phyloP scores from a whole-genome alignment of 2,888 invertebrate genomes.

The Amphipyra tragopoginis region DNA sequence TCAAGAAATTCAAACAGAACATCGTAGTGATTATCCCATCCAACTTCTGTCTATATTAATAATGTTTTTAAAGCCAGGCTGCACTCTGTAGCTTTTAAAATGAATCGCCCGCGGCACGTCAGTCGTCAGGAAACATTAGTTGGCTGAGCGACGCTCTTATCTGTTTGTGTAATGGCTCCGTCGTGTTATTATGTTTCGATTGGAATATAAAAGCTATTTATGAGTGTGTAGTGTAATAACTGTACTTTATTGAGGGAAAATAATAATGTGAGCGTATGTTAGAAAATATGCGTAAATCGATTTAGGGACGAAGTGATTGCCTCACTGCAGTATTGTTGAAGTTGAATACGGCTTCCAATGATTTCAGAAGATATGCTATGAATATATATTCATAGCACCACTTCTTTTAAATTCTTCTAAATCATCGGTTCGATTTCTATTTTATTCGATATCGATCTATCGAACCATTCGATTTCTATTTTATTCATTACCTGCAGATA shows the following conservation, averaged over 20 bases:
- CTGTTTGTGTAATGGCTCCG: constrained; percentile 27
- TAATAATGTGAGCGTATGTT: constrained; percentile 17
- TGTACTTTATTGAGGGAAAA: constrained; percentile 36
- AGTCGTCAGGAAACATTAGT: constrained; percentile 45
- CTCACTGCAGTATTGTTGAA: background rate
- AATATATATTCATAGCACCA: too few species aligned
- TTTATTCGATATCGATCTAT: too few species aligned
- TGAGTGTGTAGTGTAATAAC: constrained; percentile 26
- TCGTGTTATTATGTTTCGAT: constrained; percentile 29
- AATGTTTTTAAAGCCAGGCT: background rate
- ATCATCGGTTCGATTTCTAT: too few species aligned
- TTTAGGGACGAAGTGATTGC: constrained; percentile 12
- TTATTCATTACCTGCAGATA: too few species aligned
- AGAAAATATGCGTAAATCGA: background rate
- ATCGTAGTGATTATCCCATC: background rate
- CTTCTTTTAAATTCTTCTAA: too few species aligned
- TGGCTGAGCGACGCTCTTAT: constrained; percentile 24
- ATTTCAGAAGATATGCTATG: background rate
- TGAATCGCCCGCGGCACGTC: constrained; percentile 21
- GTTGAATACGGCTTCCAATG: background rate
- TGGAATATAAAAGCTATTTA: constrained; percentile 44
- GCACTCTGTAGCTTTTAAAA: background rate
- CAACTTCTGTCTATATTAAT: background rate
- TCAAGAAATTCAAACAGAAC: background rate
- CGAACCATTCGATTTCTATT: too few species aligned